Base-by-base conservation (phyloP, 2,888 invertebrate species). In the Bruchidius siliquastri region DNA sequence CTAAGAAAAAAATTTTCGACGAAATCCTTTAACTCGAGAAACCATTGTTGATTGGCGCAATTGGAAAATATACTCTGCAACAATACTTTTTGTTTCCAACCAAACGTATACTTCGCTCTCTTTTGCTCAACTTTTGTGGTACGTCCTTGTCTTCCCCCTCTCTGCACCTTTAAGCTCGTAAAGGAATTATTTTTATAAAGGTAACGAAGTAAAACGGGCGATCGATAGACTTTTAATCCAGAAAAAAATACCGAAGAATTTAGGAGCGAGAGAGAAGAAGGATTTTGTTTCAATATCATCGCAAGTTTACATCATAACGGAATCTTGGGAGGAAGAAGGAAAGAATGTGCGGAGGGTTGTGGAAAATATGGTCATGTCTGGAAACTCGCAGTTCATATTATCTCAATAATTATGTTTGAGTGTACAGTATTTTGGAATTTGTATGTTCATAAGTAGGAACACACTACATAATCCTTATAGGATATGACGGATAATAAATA, bases 211-310 rank as follows among this genome's bases (percentile, higher is more conserved):
- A 69, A 69, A 22, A 26, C 26, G 26, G 21, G 21, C 69, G 69
- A 69, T 69, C 69, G 69, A 69, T 69, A 69, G 22, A 22, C 69
- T 69, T 69, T 69, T 69, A 49, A 49, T 49, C 49, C 13, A 49
- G 49, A 49, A 49, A 49, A 30, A 49, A 49, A 49, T 49, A 49
- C 49, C 1, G 49, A 13, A 13, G 49, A 49, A 49, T 49, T 49
- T 49, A 49, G 13, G 49, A 49, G 18, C 49, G 49, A 49, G 49
- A 49, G 49, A 49, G 49, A 49, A 13, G 49, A 49, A 49, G 49
- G 49, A 49, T 49, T 49, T 49, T 49, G 49, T 49, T 49, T 49
- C 49, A 49, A 49, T 49, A 49, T 49, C 49, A 49, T 49, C 49
- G 49, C 49, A 13, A 49, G 49, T 49, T 49, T 49, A 13, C 49